Evolutionary conservation across 2,888 invertebrate genomes (phyloP), one percentile per base, ranked within the genome.

Genomic region (Rhamnusium bicolor): DNA sequence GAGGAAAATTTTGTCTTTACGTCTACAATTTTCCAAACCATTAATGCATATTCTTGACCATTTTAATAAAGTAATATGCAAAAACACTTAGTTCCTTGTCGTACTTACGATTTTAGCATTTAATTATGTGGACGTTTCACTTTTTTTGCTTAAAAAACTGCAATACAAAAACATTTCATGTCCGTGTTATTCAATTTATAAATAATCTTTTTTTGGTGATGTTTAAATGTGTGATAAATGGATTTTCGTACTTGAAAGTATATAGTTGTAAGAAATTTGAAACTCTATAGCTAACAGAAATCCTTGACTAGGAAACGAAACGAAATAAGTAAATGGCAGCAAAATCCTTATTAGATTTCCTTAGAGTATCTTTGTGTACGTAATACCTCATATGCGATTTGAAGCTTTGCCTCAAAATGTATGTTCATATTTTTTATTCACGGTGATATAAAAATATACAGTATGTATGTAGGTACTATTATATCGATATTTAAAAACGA

Each of bases 351-450:
- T 32, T 18, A 40, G 58, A 58, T 32, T 29, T 58, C 32, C 7
- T 32, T 19, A 32, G 58, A 40, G 18, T 32, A 32, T 12, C 58
- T 19, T 19, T 58, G 27, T 58, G 27, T 29, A 19, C 18, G 19
- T n/a, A 29, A 58, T 58, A 29, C 29, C 14, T 58, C 56, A 58
- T 58, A 58, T 58, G 29, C 29, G 56, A 58, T 58, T 58, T 58
- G 29, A n/a, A 27, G 56, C 18, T 58, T 58, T 58, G 12, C 54
- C 21, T 21, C 19, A 29, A 58, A 58, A 29, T 8, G 58, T 32
- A 29, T 58, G 12, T 58, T 16, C 4, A 16, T 58, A 58, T 58
- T 58, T 58, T 58, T 58, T 40, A 40, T 40, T 12, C 3, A n/a
- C n/a, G 2, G 40, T n/a, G 40, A 40, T 1, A 40, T 40, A n/a